These are phyloP conservation scores for Zaprionus nigranus DNA, from an alignment of 1,140 invertebrate species.

Conservation along the genomic window DNA sequence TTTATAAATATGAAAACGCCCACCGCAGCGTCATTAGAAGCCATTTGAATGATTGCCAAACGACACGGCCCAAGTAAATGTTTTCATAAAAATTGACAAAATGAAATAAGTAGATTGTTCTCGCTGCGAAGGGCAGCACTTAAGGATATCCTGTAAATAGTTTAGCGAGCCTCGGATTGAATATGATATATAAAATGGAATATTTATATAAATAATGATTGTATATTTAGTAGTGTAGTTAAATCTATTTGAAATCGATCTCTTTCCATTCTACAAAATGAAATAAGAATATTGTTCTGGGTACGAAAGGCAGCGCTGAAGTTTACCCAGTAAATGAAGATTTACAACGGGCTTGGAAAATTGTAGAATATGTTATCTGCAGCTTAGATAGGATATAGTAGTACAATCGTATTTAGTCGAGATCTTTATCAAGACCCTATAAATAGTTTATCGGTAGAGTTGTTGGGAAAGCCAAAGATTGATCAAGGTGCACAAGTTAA, in stretches of 20 bases:
- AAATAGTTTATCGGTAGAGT: background rate
- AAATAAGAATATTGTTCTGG: too few species aligned
- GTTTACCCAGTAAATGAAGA: too few species aligned
- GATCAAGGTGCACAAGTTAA: background rate
- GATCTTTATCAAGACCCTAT: too few species aligned
- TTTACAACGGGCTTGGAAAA: too few species aligned
- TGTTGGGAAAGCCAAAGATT: background rate
- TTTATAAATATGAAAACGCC: constrained; percentile 47
- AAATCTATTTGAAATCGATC: too few species aligned
- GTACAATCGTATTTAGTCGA: too few species aligned
- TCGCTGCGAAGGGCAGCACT: background rate
- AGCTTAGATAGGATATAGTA: too few species aligned
- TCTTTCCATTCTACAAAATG: too few species aligned
- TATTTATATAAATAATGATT: too few species aligned
- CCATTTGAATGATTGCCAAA: constrained; percentile 50
- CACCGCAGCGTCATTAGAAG: constrained; percentile 49
- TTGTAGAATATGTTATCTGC: too few species aligned
- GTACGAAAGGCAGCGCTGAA: too few species aligned
- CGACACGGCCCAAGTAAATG: constrained; percentile 24
- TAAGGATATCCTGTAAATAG: background rate
- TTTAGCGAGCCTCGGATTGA: background rate
- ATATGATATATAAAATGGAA: background rate
- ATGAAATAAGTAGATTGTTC: constrained; percentile 9
- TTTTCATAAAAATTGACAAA: constrained; percentile 40
- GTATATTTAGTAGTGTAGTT: too few species aligned